Percentiles rank a stretch among this genome's conserved stretches.
These are phyloP conservation scores for Threskiornis aethiopicus DNA, from an alignment of 2,797 vertebrate species.

Conservation along the genomic window DNA sequence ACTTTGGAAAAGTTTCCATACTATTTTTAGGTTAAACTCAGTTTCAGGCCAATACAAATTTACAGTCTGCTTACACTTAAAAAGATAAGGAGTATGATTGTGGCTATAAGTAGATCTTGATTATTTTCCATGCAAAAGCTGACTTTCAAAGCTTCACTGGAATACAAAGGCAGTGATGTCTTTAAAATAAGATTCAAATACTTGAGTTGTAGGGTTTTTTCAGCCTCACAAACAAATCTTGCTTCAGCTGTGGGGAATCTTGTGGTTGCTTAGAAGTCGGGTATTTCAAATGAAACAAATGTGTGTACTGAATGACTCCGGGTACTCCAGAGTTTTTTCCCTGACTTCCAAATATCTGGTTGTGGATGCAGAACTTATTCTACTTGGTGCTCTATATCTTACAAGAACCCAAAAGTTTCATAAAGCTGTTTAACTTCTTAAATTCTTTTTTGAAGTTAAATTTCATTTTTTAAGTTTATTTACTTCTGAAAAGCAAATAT, in stretches of 20 bases:
- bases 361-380: background rate
- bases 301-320: background rate
- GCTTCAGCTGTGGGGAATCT: background rate
- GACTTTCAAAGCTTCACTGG: background rate
- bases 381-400: background rate
- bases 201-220: background rate
- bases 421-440: background rate
- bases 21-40: background rate
- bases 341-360: background rate
- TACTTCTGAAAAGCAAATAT: background rate
- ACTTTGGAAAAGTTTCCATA: background rate
- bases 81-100: background rate
- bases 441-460: background rate
- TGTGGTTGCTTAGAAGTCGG: background rate
- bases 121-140: background rate
- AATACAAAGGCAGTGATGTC: background rate
- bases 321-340: background rate
- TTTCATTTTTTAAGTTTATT: background rate
- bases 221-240: background rate
- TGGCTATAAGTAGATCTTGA: background rate
- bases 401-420: accelerated
- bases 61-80: background rate
- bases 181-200: background rate
- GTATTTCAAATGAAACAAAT: background rate
- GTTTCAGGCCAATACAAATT: background rate